Evolutionary conservation across 2,888 invertebrate species (phyloP).

Genomic region (Nomada lathburiana): DNA sequence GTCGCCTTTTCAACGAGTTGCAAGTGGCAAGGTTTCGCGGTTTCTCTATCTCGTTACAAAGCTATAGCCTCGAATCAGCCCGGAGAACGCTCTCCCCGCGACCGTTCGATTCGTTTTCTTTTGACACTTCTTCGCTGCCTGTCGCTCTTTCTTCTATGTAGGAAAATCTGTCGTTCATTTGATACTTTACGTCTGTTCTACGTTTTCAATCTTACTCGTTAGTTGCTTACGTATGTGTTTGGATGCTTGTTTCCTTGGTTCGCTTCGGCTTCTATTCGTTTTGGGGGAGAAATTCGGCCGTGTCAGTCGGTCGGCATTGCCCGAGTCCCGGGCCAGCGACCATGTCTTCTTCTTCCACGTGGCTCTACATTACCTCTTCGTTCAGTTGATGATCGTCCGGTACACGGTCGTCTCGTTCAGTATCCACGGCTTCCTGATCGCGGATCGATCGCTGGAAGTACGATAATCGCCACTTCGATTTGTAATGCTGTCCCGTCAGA

Average conservation of each 20-base stretch:
- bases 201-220: slow-evolving; percentile 1
- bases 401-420: slow-evolving; percentile 51
- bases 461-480: slow-evolving; percentile 68
- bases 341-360: slow-evolving; percentile 73
- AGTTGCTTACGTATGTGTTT: slow-evolving; percentile 33
- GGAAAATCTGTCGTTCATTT: slow-evolving; percentile 13
- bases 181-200: background rate
- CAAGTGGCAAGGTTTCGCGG: slow-evolving; percentile 64
- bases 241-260: slow-evolving; percentile 45
- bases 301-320: slow-evolving; percentile 70
- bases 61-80: slow-evolving; percentile 35
- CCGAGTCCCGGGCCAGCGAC: slow-evolving; percentile 76
- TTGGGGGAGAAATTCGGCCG: slow-evolving; percentile 53
- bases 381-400: slow-evolving; percentile 53
- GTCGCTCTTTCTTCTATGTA: background rate
- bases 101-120: background rate
- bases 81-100: slow-evolving; percentile 23
- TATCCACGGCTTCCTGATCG: slow-evolving; percentile 43
- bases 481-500: slow-evolving; percentile 65
- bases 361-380: slow-evolving; percentile 62
- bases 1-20: slow-evolving; percentile 70
- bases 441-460: slow-evolving; percentile 68
- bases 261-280: slow-evolving; percentile 42
- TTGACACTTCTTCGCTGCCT: slow-evolving; percentile 16
- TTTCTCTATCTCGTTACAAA: background rate